Evolutionary conservation across 2,113 vertebrate genomes (phyloP).

Genomic region (Lycaon pictus): DNA sequence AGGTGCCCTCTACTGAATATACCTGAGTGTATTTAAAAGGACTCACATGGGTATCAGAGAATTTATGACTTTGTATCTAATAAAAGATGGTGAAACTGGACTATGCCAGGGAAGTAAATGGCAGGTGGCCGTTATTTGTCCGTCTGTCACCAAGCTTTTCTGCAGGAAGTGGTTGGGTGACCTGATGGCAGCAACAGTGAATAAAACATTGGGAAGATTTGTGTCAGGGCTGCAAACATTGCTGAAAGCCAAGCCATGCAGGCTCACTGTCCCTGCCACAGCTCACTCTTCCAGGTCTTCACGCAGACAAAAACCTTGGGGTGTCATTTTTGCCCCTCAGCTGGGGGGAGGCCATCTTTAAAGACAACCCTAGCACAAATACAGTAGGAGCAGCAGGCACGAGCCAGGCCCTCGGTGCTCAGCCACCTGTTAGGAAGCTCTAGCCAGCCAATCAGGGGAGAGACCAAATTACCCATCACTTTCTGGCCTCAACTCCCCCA

Average conservation of each 20-base stretch:
- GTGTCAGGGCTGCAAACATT: not conserved
- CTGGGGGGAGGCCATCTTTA: not conserved
- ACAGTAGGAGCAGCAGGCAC: not conserved
- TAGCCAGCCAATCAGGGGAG: not conserved
- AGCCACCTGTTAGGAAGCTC: not conserved
- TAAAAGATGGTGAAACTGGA: conserved; percentile 84
- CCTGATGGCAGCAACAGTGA: not conserved
- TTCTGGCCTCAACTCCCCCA: not conserved
- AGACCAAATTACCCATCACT: not conserved
- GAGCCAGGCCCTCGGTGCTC: not conserved
- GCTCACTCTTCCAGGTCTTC: not conserved
- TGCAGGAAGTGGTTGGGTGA: not conserved
- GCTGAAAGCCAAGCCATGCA: not conserved
- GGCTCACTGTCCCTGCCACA: not conserved
- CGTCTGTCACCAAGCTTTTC: not conserved
- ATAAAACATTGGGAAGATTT: not conserved
- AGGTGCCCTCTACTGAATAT: conserved; percentile 88
- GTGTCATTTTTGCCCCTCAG: not conserved
- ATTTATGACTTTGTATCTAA: conserved; percentile 85
- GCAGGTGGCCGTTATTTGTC: not conserved
- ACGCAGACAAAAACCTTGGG: not conserved
- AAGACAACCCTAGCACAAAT: not conserved
- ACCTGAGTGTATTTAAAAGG: conserved; percentile 80
- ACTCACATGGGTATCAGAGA: conserved; percentile 76
- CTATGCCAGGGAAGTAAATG: not conserved